Base-by-base conservation (phyloP, 2,888 invertebrate genomes). In the Chydorus sphaericus region DNA sequence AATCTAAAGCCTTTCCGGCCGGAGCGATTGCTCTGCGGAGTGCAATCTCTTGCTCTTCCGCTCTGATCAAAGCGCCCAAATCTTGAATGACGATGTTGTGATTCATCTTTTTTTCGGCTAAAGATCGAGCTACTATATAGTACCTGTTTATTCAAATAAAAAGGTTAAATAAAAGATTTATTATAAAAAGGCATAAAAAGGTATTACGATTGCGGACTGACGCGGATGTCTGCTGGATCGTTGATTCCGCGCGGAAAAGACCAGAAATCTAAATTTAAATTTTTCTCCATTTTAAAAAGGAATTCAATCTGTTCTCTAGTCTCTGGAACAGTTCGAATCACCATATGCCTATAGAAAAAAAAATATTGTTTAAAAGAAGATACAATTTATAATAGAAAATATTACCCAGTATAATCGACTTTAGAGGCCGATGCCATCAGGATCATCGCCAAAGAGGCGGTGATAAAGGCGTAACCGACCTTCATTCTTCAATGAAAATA, bases 241-340 rank as follows among this genome's bases (percentile, higher is more conserved):
- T 52, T n/a, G 16, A 10, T 36, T 16, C 29, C 20, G 10, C 18
- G 18, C 33, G 36, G 20, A 8, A 26, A 29, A 16, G 36, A 23
- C 37, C 36, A 36, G 52, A 37, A 52, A 23, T 36, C 44, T 10
- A 44, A 14, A 23, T 23, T 26, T 23, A 23, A 26, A 14, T 11
- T 44, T 8, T 23, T 26, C n/a, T 44, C 23, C 44, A 16, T 26
- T 14, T 20, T 5, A 7, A 4, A 14, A 11, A 44, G 28, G 11
- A 44, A 44, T 6, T 44, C 18, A 10, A 44, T 26, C 26, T 44
- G 44, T 14, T 44, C 44, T 26, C 28, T 10, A 10, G 44, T 44
- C 23, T 44, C 7, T 11, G 44, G 44, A 28, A 75, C 69, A 1
- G 83, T 78, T 79, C 82, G 78, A 26, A 64, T 61, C 8, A 44